Evolutionary conservation across 2,888 invertebrate species (phyloP).

Genomic region (Galerucella pusilla): DNA sequence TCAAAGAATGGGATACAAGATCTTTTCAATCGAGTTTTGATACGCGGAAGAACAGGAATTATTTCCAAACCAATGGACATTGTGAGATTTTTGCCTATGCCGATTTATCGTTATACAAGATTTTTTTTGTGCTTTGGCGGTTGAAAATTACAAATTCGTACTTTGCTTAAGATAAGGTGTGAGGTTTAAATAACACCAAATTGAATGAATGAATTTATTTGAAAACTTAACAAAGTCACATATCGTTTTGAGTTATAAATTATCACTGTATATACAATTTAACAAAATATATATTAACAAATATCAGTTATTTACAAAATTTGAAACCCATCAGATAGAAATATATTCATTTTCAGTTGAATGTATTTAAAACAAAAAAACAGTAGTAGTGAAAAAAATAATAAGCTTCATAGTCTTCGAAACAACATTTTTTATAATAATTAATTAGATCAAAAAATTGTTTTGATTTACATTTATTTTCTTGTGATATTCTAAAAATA

Average conservation of each 20-base stretch:
- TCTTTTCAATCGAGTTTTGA: conserved; percentile 33
- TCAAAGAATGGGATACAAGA: conserved; percentile 29
- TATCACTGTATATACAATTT: conserved; percentile 29
- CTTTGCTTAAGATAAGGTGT: background rate
- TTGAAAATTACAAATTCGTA: conserved; percentile 7
- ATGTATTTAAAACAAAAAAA: background rate
- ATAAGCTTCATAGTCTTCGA: no score
- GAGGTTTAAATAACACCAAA: background rate
- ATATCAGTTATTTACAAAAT: conserved; percentile 20
- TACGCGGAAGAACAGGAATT: conserved; percentile 36
- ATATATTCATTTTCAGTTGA: background rate
- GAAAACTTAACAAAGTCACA: conserved; percentile 34
- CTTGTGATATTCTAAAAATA: no score
- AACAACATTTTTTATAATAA: no score
- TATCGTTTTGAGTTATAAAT: conserved; percentile 31
- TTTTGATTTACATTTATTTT: no score
- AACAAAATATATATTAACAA: conserved; percentile 32
- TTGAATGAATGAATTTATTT: conserved; percentile 26
- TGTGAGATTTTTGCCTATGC: conserved; percentile 29
- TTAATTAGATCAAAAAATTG: no score
- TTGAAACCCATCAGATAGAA: conserved; percentile 1
- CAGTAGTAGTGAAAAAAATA: background rate
- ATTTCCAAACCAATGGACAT: conserved; percentile 32
- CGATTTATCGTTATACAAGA: conserved; percentile 15
- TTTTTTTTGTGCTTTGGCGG: conserved; percentile 9